Evolutionary conservation across 1,140 invertebrate genomes (phyloP).

Genomic region (Apis cerana): DNA sequence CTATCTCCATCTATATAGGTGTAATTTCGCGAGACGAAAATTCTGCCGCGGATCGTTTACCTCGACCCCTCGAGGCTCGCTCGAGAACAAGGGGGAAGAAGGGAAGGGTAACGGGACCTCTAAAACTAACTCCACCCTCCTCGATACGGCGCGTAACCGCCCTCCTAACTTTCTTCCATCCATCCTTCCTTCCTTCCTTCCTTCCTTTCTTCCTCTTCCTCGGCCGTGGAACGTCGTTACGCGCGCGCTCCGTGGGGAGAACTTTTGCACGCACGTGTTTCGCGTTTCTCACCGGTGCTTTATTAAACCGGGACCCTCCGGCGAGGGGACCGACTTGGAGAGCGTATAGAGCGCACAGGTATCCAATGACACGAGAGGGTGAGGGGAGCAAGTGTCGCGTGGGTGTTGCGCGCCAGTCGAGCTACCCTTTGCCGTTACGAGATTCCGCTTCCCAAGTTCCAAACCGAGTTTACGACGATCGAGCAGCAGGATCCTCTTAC

Average conservation of each 20-base stretch:
- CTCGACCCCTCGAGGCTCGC: too few relatives aligned
- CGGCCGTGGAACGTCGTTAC: constrained; percentile 36
- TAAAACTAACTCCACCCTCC: constrained; percentile 51
- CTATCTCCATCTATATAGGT: background rate
- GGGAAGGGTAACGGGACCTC: constrained; percentile 48
- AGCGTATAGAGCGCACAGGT: background rate
- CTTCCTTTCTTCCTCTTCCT: background rate
- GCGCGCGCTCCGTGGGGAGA: constrained; percentile 50
- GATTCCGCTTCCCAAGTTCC: constrained; percentile 10
- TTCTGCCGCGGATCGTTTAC: background rate
- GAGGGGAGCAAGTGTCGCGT: background rate
- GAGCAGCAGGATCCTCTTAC: background rate
- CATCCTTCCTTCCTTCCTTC: constrained; percentile 40
- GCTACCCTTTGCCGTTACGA: background rate
- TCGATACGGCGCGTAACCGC: constrained; percentile 28
- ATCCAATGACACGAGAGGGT: background rate
- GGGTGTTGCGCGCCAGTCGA: background rate
- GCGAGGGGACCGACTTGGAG: constrained; percentile 41
- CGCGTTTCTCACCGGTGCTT: constrained; percentile 67
- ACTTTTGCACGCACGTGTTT: constrained; percentile 68
- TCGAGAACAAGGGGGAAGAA: background rate
- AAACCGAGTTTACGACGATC: constrained; percentile 59
- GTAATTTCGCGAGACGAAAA: background rate
- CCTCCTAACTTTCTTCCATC: constrained; percentile 56
- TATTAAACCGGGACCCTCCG: constrained; percentile 57